A percentile compares a stretch with the other conserved stretches of the same genome.
Evolutionary conservation across 64 coral and sea anemone species (phyloP).

Genomic region (Anthopleura sola): DNA sequence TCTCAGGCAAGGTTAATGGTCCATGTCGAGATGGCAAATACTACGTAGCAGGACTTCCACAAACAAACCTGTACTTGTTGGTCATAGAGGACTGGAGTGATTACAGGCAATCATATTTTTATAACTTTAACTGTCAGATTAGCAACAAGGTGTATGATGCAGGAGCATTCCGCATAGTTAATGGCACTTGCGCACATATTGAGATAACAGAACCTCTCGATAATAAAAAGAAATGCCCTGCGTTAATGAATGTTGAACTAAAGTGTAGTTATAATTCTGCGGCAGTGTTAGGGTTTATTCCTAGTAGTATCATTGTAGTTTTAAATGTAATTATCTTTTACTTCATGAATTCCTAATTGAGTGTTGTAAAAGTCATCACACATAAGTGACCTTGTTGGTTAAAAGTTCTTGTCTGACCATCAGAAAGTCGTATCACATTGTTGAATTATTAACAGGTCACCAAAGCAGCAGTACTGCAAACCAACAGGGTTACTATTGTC

Average conservation of each 20-base stretch:
- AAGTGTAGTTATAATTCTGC: conserved; percentile 84
- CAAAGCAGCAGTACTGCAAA: too few species aligned
- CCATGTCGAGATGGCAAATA: conserved; percentile 86
- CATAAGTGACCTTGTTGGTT: neutral
- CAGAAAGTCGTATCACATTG: too few species aligned
- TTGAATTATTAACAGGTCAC: too few species aligned
- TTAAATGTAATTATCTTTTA: neutral
- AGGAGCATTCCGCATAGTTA: conserved; percentile 94
- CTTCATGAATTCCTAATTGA: neutral
- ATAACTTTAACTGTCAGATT: conserved; percentile 98
- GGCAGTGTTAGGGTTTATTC: neutral
- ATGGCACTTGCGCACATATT: conserved; percentile 95
- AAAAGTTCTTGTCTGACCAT: too few species aligned
- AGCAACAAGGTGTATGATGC: conserved; percentile 90
- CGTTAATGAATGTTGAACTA: conserved; percentile 69
- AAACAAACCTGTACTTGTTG: conserved; percentile 88
- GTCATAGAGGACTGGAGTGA: conserved; percentile 93
- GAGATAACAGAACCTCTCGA: conserved; percentile 64
- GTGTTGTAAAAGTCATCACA: neutral
- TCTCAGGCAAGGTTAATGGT: conserved; percentile 66
- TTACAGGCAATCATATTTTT: conserved; percentile 84
- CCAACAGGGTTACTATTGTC: too few species aligned
- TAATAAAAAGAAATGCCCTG: conserved; percentile 85
- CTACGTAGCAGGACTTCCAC: conserved; percentile 68
- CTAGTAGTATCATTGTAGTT: neutral